Evolutionary conservation across 2,797 vertebrate genomes (phyloP), one percentile per base, ranked within the genome.

Genomic region (Epinephelus coioides): DNA sequence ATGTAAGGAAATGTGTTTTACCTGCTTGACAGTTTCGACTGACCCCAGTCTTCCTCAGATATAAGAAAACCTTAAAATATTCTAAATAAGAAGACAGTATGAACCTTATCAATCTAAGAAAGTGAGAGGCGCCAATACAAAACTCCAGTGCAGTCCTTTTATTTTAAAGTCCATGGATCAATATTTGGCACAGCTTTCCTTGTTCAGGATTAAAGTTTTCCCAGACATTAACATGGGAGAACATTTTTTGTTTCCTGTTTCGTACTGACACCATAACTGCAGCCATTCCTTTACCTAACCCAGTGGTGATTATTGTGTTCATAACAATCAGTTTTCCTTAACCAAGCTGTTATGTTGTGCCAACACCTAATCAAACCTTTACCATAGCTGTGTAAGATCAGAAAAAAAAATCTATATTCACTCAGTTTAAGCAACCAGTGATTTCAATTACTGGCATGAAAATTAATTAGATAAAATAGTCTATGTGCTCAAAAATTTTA

Each of bases 231-330:
- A 43, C 13, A 25, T 19, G 2, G 7, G 25, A 18, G 15, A 18
- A n/a, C 59, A 23, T 23, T 65, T 19, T 54, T 30, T 55, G 10
- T 66, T 67, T 59, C 2, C 14, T 55, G 53, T 61, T 69, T 69
- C 23, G 21, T 64, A 17, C 49, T 44, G 15, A 71, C 25, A 65
- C 34, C 40, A 49, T 9, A 5, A 13, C 63, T 25, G 17, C 2
- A 1, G 14, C 50, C 46, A n/a, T 34, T 43, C 7, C 25, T 18
- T 30, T 5, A 19, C 18, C 18, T 8, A 30, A 50, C 6, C 18
- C 6, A 49, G 17, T 12, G 25, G 23, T 25, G 18, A 49, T 65
- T 34, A 34, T 38, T 65, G 47, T 51, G 38, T 51, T 27, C 5
- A 18, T 15, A 30, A 40, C 2, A 21, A 40, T 38, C 6, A 23